Evolutionary conservation across 2,113 vertebrate species (phyloP).

Genomic region (Dromaius novaehollandiae): DNA sequence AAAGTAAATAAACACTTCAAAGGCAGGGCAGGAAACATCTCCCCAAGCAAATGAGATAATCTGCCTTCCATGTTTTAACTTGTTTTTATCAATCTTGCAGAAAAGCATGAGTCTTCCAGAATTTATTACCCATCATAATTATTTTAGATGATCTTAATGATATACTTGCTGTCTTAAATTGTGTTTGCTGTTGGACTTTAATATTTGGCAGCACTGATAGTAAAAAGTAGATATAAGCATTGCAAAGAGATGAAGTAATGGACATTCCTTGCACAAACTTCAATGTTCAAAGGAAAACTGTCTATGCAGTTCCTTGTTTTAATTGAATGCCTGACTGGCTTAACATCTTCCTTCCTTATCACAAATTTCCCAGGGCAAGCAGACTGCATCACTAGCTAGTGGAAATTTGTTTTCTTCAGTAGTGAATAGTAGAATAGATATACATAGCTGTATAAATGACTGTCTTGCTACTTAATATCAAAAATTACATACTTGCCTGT

Average conservation of each 20-base stretch:
- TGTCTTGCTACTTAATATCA: not conserved
- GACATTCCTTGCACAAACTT: not conserved
- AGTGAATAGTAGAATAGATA: not conserved
- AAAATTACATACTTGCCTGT: not conserved
- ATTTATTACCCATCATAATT: not conserved
- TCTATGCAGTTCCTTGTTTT: not conserved
- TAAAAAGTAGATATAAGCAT: not conserved
- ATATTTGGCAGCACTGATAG: not conserved
- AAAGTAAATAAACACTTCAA: not conserved
- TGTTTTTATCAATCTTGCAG: not conserved
- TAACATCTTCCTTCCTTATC: not conserved
- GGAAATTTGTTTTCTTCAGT: not conserved
- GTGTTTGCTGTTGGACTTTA: not conserved
- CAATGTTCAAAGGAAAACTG: not conserved
- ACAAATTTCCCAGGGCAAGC: not conserved
- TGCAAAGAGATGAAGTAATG: not conserved
- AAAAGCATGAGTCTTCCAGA: not conserved
- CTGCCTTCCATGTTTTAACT: not conserved
- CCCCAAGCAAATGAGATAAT: not conserved
- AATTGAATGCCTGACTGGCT: not conserved
- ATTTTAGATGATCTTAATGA: not conserved
- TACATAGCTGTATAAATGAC: not conserved
- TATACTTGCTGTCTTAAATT: not conserved
- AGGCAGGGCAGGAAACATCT: not conserved
- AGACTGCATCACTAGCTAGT: not conserved